These are phyloP conservation scores for Periophthalmodon schlosseri DNA, from an alignment of 2,113 vertebrate genomes.

Conservation along the genomic window DNA sequence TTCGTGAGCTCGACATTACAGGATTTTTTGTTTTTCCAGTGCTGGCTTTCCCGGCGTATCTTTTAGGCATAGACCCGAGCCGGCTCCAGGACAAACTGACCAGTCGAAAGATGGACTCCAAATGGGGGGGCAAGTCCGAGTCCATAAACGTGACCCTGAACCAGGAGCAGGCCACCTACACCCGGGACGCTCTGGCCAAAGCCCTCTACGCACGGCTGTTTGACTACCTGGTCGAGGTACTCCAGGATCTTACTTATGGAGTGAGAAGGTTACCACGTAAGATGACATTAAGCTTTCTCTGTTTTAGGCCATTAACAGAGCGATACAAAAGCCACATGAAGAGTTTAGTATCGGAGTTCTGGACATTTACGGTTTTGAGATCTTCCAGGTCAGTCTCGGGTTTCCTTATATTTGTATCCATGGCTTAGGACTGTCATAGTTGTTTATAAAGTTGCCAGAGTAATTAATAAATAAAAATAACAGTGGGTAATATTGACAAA, in stretches of 20 bases:
- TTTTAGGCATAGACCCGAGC: slow-evolving; percentile 86
- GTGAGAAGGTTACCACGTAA: neutral
- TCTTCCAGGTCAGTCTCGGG: slow-evolving; percentile 86
- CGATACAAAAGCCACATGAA: slow-evolving; percentile 89
- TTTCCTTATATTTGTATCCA: too few species aligned
- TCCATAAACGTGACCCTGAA: slow-evolving; percentile 94
- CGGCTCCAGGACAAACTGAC: slow-evolving; percentile 93
- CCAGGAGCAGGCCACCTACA: slow-evolving; percentile 92
- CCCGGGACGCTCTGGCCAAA: slow-evolving; percentile 91
- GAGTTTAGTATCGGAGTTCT: slow-evolving; percentile 94
- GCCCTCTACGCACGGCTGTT: slow-evolving; percentile 90
- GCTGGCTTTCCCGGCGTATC: slow-evolving; percentile 92
- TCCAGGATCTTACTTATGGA: slow-evolving; percentile 57
- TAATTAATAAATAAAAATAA: neutral
- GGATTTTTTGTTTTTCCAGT: slow-evolving; percentile 61
- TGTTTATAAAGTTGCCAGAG: neutral
- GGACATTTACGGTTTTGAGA: slow-evolving; percentile 98
- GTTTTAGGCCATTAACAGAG: slow-evolving; percentile 88
- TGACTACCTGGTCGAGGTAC: slow-evolving; percentile 93
- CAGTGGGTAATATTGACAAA: too few species aligned
- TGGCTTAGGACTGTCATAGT: neutral
- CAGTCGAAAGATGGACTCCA: slow-evolving; percentile 96
- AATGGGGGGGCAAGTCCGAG: slow-evolving; percentile 91
- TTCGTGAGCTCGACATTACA: too few species aligned
- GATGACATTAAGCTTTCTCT: neutral